Evolutionary conservation across 2,113 vertebrate species (phyloP), one percentile per base, ranked within the genome.

Genomic region (Hemicordylus capensis): DNA sequence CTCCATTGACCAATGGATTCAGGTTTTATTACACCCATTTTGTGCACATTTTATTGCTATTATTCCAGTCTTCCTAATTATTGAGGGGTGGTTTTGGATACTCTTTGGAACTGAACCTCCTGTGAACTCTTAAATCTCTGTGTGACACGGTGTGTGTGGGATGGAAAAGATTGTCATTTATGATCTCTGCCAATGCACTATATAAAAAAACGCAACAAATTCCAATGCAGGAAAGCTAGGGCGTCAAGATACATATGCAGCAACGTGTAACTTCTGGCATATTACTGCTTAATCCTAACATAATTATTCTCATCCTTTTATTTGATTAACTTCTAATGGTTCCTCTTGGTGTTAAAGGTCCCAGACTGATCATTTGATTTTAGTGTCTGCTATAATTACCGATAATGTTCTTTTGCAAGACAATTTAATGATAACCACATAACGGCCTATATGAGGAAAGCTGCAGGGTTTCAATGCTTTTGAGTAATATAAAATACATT

Each of bases 241-340:
- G 92, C 95, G 94, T 96, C 95, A 96, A 97, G 96, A 96, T 96
- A 96, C 96, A 97, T 95, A 95, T 94, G 95, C 95, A 97, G 96
- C 93, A 95, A 97, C 96, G 94, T 97, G 91, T 97, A 97, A 97
- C 96, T 97, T 96, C 96, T 97, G 96, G 95, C 96, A 95, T 96
- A 96, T 97, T 96, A 96, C 97, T 97, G 96, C 96, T 96, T 97
- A 96, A 97, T 97, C 96, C 96, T 96, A 91, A 97, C 97, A 97
- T 98, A 98, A 98, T 99, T 99, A 98, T 98, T 98, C 97, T 97
- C 97, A 97, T 98, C 98, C 97, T 98, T 98, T 97, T 98, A 98
- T 98, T 98, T 99, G 98, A 99, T 99, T 98, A 99, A 98, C 98
- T 98, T 98, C 97, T 98, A 99, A 99, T 99, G 98, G 98, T 97